These are phyloP conservation scores for Philopotamus ludificatus DNA, from an alignment of 1,140 invertebrate species.

Conservation along the genomic window DNA sequence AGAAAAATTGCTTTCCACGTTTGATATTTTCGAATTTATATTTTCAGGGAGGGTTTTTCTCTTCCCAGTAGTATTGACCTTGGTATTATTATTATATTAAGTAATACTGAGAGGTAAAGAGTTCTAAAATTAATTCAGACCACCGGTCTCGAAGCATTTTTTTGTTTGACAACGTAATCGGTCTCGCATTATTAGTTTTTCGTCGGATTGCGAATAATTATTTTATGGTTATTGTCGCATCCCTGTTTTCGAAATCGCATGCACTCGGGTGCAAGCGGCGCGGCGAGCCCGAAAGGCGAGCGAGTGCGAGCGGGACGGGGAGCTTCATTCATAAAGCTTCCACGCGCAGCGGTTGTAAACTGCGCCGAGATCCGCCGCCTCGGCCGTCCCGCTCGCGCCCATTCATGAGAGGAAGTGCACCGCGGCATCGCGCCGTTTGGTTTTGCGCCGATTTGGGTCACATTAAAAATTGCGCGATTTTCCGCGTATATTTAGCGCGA, in stretches of 20 bases:
- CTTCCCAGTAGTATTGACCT: too few relatives aligned
- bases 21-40: too few relatives aligned
- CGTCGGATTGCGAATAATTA: background rate
- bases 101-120: too few relatives aligned
- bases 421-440: background rate
- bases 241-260: background rate
- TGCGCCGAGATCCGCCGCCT: background rate
- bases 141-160: too few relatives aligned
- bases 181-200: too few relatives aligned
- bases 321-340: constrained; percentile 31
- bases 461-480: too few relatives aligned
- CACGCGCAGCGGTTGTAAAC: constrained; percentile 24
- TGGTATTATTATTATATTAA: too few relatives aligned
- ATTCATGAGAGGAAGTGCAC: background rate
- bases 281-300: constrained; percentile 10
- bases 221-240: background rate
- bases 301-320: constrained; percentile 8
- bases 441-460: background rate
- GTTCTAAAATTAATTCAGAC: too few relatives aligned
- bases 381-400: background rate
- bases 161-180: too few relatives aligned
- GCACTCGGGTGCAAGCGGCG: background rate
- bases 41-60: too few relatives aligned
- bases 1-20: too few relatives aligned
- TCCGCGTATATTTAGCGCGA: too few relatives aligned